Base-by-base conservation (phyloP, 2,888 invertebrate species). In the Leucophenga montana region DNA sequence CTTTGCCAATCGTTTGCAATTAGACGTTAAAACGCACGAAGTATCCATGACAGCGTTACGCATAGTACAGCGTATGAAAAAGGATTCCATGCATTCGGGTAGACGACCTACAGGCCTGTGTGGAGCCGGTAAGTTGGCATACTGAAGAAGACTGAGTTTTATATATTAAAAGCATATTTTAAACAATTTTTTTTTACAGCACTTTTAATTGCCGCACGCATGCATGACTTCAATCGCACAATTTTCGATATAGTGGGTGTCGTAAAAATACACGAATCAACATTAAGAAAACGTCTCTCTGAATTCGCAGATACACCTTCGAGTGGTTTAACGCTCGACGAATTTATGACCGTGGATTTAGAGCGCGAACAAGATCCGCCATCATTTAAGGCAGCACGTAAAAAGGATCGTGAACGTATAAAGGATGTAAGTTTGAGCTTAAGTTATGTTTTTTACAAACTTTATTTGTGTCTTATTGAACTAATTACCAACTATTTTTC, bases 291-390 rank as follows among this genome's bases (percentile, higher is more conserved):
- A 90, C 92, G 95, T 71, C 90, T 99, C 50, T 92, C 95, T 33
- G 99, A 99, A 90, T 99, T 99, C 88, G 97, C 97, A 0, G 97
- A 97, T 79, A 99, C 99, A 0, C 97, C 99, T 0, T 97, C 98
- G 13, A 97, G 98, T 84, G 94, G 95, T 9, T 90, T 99, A 67
- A 98, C 99, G 0, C 90, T 98, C 31, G 98, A 99, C 79, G 98
- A 99, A 90, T 99, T 99, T 87, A 95, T 97, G 93, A 95, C 94
- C 0, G 96, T 99, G 0, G 98, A 99, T 87, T 90, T 99, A 77
- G 98, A 98, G 86, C 96, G 97, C 79, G 97, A 97, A 84, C 96
- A 97, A 87, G 98, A 98, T 89, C 89, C 98, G 9, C 98, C 98
- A 0, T 95, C 97, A 1, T 99, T 97, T 86, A 96, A 96, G 87